Evolutionary conservation across 2,888 invertebrate species (phyloP).

Genomic region (Molorchus minor): DNA sequence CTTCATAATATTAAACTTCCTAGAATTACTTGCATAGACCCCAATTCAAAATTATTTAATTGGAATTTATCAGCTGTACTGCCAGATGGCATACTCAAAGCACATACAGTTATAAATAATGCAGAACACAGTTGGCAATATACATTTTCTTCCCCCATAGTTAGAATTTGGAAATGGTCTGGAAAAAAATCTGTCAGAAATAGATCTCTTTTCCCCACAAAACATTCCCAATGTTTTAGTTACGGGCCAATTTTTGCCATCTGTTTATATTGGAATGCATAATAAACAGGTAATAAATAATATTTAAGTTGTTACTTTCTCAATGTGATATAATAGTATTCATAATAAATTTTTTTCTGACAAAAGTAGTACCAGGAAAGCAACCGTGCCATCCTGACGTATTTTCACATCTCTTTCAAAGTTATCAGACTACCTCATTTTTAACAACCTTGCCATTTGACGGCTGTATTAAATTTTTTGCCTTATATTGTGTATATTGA

Average conservation of each 20-base stretch:
- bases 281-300: constrained; percentile 73
- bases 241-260: constrained; percentile 65
- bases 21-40: constrained; percentile 59
- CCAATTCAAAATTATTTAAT: constrained; percentile 54
- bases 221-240: constrained; percentile 44
- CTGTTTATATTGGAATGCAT: constrained; percentile 87
- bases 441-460: too few relatives aligned
- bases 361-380: too few relatives aligned
- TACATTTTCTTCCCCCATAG: constrained; percentile 63
- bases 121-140: constrained; percentile 53
- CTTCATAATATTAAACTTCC: constrained; percentile 80
- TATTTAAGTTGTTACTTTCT: not conserved
- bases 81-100: constrained; percentile 77
- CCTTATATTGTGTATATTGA: too few relatives aligned
- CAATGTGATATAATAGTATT: too few relatives aligned
- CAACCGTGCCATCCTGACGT: too few relatives aligned
- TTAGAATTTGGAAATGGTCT: constrained; percentile 85
- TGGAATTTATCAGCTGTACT: constrained; percentile 73
- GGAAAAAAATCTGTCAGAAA: constrained; percentile 71
- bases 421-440: too few relatives aligned
- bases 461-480: too few relatives aligned
- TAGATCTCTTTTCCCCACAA: constrained; percentile 78
- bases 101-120: constrained; percentile 62
- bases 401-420: too few relatives aligned
- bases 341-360: too few relatives aligned